Base-by-base conservation (phyloP, 2,888 invertebrate genomes). In the Willowsia nigromaculata region DNA sequence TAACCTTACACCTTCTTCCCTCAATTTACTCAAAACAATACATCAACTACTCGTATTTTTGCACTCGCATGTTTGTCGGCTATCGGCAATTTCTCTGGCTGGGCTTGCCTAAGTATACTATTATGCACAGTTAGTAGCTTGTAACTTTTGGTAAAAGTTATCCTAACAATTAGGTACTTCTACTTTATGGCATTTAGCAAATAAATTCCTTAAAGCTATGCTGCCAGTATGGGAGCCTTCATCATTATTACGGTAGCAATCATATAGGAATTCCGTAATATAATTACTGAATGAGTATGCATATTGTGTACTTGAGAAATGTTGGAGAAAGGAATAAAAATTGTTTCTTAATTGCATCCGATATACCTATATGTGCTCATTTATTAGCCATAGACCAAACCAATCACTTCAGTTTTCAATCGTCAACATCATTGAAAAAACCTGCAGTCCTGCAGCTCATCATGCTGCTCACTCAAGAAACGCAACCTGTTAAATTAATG, bases 1-100 rank as follows among this genome's bases (percentile, higher is more conserved):
- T 82, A 82, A 82, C 65, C 65, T 82, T 47, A 82, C 82, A 82
- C 62, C 82, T 82, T 62, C 47, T 65, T 56, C 33, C 50, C 56
- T 37, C 1, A 62, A 30, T 62, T 30, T 62, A 30, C 5, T 30
- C 33, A 11, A 30, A 62, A 62, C 62, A 33, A 15, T 33, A 30
- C 27, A 50, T 50, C n/a, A 27, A n/a, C n/a, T n/a, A n/a, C n/a
- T n/a, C n/a, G n/a, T n/a, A n/a, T n/a, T n/a, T n/a, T n/a, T n/a
- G n/a, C n/a, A n/a, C n/a, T n/a, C n/a, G n/a, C n/a, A n/a, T n/a
- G n/a, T n/a, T 62, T 30, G 30, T 62, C 33, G 62, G 5, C 15
- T 62, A 33, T 62, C 62, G 30, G 33, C 30, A n/a, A n/a, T n/a
- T n/a, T n/a, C n/a, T n/a, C n/a, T n/a, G n/a, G n/a, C n/a, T n/a